phyloP scores from a whole-genome alignment of 2,888 invertebrate species.

The Papilio protenor region DNA sequence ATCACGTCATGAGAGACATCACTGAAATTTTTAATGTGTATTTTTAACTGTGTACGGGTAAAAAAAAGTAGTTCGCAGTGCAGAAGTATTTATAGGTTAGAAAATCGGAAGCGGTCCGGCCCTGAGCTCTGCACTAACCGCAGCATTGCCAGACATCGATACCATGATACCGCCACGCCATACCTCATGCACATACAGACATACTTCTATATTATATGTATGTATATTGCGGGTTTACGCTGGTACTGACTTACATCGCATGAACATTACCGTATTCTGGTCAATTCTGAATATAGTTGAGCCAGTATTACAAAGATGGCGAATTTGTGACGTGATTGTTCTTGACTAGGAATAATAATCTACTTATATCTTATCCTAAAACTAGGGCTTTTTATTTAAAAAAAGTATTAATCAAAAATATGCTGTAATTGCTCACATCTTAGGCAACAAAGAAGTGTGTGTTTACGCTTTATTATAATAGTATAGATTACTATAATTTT shows the following conservation, averaged over 20 bases:
- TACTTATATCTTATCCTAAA: too few species aligned
- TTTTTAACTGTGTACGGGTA: neutral
- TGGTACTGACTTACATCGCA: neutral
- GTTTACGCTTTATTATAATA: too few species aligned
- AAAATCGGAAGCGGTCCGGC: constrained; percentile 27
- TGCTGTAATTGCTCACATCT: too few species aligned
- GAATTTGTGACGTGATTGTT: too few species aligned
- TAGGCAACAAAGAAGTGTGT: too few species aligned
- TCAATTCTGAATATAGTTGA: neutral
- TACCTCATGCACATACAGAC: neutral
- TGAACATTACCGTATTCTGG: neutral
- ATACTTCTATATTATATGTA: neutral
- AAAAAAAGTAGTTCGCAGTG: neutral
- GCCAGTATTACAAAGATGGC: neutral
- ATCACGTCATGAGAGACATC: neutral
- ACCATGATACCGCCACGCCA: neutral
- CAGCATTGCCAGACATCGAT: constrained; percentile 22
- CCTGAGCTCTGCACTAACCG: constrained; percentile 23
- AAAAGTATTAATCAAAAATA: too few species aligned
- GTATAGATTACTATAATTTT: too few species aligned
- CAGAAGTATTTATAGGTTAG: constrained; percentile 32
- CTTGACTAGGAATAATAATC: neutral
- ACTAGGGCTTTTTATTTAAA: too few species aligned
- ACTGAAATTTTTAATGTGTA: neutral
- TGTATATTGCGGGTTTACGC: neutral